Conservation (phyloP, 2,888 invertebrate species). For the Lochmaea capreae region DNA sequence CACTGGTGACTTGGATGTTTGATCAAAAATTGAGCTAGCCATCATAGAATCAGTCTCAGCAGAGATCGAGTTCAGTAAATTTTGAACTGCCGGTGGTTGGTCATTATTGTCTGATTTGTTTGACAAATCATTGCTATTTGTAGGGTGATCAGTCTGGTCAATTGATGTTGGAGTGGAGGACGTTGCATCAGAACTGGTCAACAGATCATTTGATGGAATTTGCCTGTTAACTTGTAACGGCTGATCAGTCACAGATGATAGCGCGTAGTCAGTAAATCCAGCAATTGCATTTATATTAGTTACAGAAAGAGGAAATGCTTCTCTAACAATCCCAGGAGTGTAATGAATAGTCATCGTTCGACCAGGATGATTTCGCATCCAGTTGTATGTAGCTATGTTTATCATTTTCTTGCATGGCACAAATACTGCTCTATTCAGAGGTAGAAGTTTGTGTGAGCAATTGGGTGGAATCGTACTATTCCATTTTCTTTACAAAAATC, state of each 20-base stretch:
- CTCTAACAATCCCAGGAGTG: constrained; percentile 14
- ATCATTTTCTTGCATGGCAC: constrained; percentile 16
- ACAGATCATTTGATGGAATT: background rate
- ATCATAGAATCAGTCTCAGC: too few species aligned
- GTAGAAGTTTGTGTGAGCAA: too few species aligned
- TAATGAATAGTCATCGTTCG: constrained; percentile 14
- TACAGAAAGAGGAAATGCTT: constrained; percentile 16
- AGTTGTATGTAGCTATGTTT: constrained; percentile 11
- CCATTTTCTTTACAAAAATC: constrained; percentile 21
- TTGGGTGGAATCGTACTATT: background rate
- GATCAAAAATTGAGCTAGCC: too few species aligned
- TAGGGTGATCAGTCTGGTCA: too few species aligned
- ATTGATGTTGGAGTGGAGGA: too few species aligned
- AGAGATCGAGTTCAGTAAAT: too few species aligned
- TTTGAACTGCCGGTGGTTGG: too few species aligned
- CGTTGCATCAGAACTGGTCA: background rate
- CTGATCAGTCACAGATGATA: background rate
- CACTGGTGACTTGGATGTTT: background rate
- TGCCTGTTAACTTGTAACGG: background rate
- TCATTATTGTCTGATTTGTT: background rate
- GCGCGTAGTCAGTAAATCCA: constrained; percentile 5
- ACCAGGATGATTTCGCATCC: constrained; percentile 16
- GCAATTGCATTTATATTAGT: too few species aligned
- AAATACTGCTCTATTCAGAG: too few species aligned
- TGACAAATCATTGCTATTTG: too few species aligned